Percentiles rank a stretch among this genome's conserved stretches.
Conservation (phyloP, 2,113 vertebrate genomes). For the Sinosuthora webbiana region DNA sequence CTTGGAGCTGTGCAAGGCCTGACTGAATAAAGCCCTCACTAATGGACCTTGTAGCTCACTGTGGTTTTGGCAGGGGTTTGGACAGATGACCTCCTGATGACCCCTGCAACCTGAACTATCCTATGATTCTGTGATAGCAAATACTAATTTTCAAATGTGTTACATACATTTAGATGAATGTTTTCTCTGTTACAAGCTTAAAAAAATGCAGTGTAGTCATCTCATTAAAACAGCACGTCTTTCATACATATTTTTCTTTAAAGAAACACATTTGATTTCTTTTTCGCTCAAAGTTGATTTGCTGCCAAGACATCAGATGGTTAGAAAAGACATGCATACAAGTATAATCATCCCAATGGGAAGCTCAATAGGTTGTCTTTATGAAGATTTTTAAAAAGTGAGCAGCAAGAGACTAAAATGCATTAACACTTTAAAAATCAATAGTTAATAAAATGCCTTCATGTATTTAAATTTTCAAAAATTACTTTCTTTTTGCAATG, state of each 20-base stretch:
- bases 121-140: not conserved
- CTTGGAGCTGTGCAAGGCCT: not conserved
- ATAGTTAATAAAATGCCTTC: not conserved
- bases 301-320: constrained; percentile 24
- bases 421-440: not conserved
- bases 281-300: not conserved
- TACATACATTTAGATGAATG: not conserved
- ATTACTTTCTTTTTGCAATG: not conserved
- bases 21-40: not conserved
- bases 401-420: constrained; percentile 10
- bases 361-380: constrained; percentile 28
- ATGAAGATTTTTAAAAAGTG: constrained; percentile 1
- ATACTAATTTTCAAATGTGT: not conserved
- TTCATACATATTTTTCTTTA: not conserved
- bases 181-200: not conserved
- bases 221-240: not conserved
- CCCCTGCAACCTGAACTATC: not conserved
- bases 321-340: constrained; percentile 28
- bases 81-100: not conserved
- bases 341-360: constrained; percentile 19
- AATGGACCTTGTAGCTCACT: not conserved
- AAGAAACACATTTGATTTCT: not conserved
- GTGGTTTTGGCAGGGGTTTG: not conserved
- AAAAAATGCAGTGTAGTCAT: not conserved
- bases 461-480: not conserved